phyloP scores from a whole-genome alignment of 2,888 invertebrate genomes.

The Lordiphosa fenestrarum region DNA sequence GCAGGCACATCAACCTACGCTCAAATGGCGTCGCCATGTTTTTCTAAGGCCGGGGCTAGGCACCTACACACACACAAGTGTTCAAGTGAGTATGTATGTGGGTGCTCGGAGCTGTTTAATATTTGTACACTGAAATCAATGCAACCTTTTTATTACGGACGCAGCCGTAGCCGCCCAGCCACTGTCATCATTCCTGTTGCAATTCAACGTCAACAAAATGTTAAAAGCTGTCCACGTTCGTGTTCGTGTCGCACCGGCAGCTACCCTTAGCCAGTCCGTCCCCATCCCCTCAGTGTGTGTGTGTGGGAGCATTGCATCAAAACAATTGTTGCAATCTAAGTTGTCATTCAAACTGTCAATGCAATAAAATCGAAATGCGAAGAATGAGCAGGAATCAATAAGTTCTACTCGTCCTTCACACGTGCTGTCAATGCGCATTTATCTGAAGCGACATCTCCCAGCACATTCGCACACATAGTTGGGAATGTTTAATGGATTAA shows the following conservation, averaged over 20 bases:
- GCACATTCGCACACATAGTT: no score
- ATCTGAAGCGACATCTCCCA: no score
- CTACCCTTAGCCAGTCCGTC: no score
- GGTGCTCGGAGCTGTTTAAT: constrained; percentile 24
- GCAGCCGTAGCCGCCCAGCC: constrained; percentile 1
- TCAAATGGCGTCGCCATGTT: constrained; percentile 17
- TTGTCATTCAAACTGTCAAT: constrained; percentile 23
- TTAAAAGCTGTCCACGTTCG: constrained; percentile 16
- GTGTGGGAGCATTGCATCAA: constrained; percentile 10
- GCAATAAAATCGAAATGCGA: constrained; percentile 12
- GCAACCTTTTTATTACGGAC: constrained; percentile 1
- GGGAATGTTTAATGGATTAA: no score
- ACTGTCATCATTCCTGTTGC: not conserved
- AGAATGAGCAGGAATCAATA: constrained; percentile 15
- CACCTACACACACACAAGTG: not conserved
- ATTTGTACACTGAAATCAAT: constrained; percentile 10
- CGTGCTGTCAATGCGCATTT: no score
- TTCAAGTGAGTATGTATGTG: no score
- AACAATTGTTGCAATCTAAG: constrained; percentile 18
- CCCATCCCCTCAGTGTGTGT: not conserved
- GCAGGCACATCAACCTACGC: constrained; percentile 22
- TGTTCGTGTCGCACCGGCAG: constrained; percentile 2
- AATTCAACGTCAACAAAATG: constrained; percentile 6
- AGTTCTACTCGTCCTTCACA: constrained; percentile 6
- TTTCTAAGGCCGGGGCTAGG: constrained; percentile 8